Conservation (phyloP, 2,113 vertebrate species). For the Leptobrachium leishanense region DNA sequence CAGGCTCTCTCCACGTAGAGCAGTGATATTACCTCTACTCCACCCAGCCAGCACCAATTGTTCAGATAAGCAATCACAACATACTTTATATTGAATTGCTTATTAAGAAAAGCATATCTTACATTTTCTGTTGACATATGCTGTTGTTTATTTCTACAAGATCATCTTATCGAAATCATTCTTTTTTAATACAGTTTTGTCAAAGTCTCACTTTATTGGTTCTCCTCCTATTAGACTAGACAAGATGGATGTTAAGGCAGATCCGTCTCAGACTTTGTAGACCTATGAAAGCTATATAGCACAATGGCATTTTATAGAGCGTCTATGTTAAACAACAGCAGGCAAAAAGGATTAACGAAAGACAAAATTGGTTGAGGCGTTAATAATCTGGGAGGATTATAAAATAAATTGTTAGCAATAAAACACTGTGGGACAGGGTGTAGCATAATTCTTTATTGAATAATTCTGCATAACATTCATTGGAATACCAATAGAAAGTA, state of each 20-base stretch:
- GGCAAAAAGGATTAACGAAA: constrained; percentile 7
- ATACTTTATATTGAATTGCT: too few relatives aligned
- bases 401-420: neutral
- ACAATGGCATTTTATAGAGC: constrained; percentile 13
- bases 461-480: neutral
- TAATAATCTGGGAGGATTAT: neutral
- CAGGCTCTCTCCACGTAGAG: too few relatives aligned
- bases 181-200: too few relatives aligned
- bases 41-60: too few relatives aligned
- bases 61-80: too few relatives aligned
- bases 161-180: too few relatives aligned
- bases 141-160: too few relatives aligned
- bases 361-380: neutral
- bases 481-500: neutral
- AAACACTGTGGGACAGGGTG: neutral
- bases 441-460: neutral
- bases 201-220: neutral
- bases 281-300: constrained; percentile 48
- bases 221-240: neutral
- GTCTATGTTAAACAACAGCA: neutral
- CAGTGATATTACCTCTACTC: too few relatives aligned
- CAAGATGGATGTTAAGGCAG: neutral
- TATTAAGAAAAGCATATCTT: too few relatives aligned
- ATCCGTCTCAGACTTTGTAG: constrained; percentile 44
- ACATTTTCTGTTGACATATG: too few relatives aligned